A percentile compares a stretch with the other conserved stretches of the same genome.
Conservation (phyloP, 2,113 vertebrate genomes). For the Petaurus breviceps region DNA sequence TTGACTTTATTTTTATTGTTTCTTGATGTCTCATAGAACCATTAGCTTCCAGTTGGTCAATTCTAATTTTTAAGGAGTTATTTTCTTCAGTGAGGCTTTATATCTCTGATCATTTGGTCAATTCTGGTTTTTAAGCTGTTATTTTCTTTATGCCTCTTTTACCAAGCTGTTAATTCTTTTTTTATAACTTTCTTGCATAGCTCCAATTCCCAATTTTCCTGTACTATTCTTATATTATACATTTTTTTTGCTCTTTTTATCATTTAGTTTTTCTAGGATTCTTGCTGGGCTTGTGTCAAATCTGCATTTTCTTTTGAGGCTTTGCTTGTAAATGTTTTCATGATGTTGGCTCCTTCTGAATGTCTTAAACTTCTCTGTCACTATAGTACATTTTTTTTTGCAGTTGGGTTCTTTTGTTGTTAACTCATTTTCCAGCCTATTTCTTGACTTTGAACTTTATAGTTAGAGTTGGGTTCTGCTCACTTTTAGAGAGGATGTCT, state of each 20-base stretch:
- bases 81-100: not conserved
- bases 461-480: no score
- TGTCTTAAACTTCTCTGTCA: no score
- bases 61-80: not conserved
- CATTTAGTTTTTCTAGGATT: not conserved
- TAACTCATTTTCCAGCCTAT: no score
- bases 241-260: not conserved
- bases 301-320: no score
- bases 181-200: not conserved
- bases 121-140: not conserved
- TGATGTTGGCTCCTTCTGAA: no score
- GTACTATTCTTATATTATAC: not conserved
- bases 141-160: not conserved
- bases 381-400: no score
- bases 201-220: not conserved
- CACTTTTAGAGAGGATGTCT: no score
- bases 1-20: not conserved
- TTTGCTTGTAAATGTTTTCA: no score
- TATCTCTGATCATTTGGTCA: not conserved
- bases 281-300: not conserved
- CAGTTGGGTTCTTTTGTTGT: no score
- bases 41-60: not conserved
- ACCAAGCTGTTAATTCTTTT: not conserved
- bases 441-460: no score
- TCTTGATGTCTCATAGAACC: not conserved